These are phyloP conservation scores for Lepidurus apus DNA, from an alignment of 1,140 invertebrate species.

Conservation along the genomic window DNA sequence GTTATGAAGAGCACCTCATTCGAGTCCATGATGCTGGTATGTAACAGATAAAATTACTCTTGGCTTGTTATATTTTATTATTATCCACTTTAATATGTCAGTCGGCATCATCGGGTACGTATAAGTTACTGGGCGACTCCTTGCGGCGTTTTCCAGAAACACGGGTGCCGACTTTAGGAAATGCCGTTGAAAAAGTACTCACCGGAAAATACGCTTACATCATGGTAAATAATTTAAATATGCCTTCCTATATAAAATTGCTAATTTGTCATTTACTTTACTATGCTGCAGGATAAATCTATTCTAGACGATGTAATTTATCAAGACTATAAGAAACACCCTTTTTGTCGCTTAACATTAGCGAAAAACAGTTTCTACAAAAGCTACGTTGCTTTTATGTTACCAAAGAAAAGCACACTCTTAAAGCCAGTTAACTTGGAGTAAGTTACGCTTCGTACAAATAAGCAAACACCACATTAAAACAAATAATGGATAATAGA, in stretches of 20 bases:
- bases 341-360: background rate
- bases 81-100: background rate
- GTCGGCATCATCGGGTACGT: background rate
- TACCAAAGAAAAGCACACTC: background rate
- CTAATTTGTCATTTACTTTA: no score
- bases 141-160: slow-evolving; percentile 5
- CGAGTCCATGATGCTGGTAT: background rate
- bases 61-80: no score
- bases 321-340: background rate
- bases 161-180: background rate
- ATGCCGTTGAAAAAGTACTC: background rate
- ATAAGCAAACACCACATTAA: no score
- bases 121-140: background rate
- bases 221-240: background rate
- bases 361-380: slow-evolving; percentile 5
- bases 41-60: background rate
- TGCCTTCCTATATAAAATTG: no score
- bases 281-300: background rate
- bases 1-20: background rate
- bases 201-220: background rate
- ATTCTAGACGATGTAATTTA: background rate
- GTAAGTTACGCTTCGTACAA: background rate
- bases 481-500: background rate
- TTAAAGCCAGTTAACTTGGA: background rate
- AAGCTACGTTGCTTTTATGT: background rate